phyloP scores from a whole-genome alignment of 2,797 vertebrate genomes.

The Darevskia nairensis region DNA sequence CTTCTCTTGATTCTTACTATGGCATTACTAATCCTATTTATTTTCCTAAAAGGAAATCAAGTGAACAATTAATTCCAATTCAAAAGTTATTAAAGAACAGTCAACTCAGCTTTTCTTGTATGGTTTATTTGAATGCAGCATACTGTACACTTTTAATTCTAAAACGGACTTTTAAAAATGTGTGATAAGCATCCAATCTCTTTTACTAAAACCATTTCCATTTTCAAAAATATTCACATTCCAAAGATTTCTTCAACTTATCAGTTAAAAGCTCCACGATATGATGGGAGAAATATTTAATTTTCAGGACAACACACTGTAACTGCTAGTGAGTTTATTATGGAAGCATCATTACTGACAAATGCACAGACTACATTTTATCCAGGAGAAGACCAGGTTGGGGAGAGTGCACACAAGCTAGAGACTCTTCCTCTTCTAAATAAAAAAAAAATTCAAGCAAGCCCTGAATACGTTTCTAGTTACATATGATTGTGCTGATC shows the following conservation, averaged over 20 bases:
- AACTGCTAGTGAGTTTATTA: not conserved
- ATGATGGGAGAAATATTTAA: not conserved
- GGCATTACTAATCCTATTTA: not conserved
- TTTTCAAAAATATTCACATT: not conserved
- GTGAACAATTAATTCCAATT: not conserved
- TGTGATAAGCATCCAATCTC: not conserved
- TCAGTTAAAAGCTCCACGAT: not conserved
- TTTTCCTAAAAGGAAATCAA: not conserved
- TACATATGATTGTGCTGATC: not conserved
- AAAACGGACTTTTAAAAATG: not conserved
- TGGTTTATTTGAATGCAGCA: not conserved
- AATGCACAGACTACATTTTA: not conserved
- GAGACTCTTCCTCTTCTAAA: not conserved
- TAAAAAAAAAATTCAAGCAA: not conserved
- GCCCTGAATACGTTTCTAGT: too few species aligned
- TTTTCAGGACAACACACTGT: not conserved
- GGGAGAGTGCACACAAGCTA: not conserved
- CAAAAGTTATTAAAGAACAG: not conserved
- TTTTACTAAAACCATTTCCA: not conserved
- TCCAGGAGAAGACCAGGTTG: not conserved
- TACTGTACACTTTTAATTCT: not conserved
- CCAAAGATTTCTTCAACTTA: not conserved
- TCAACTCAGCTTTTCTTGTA: not conserved
- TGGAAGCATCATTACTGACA: not conserved
- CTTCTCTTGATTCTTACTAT: not conserved